These are phyloP conservation scores for Drosophila nebulosa DNA, from an alignment of 1,140 invertebrate species.

Conservation along the genomic window DNA sequence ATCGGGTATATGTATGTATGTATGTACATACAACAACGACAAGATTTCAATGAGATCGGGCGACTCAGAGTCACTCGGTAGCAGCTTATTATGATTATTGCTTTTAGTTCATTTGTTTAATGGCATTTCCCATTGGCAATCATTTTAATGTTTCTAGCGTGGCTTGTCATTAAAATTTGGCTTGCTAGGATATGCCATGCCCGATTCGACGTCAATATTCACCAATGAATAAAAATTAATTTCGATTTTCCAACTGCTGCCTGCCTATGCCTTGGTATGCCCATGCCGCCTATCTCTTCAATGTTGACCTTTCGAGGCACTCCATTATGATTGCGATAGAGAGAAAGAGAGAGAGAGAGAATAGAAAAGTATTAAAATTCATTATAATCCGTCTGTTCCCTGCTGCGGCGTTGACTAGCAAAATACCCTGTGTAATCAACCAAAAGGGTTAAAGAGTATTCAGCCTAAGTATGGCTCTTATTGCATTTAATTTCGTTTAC, in stretches of 20 bases:
- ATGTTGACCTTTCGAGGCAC: background rate
- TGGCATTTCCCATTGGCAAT: slow-evolving; percentile 43
- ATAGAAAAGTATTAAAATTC: no score
- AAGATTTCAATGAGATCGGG: slow-evolving; percentile 15
- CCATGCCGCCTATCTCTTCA: no score
- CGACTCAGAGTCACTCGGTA: slow-evolving; percentile 5
- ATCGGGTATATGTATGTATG: slow-evolving; percentile 52
- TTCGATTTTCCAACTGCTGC: background rate
- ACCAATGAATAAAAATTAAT: background rate
- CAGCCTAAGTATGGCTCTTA: no score
- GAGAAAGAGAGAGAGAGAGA: no score
- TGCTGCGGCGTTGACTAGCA: no score
- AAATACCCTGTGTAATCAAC: no score
- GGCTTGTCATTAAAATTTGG: slow-evolving; percentile 17
- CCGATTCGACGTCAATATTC: background rate
- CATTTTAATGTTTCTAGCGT: slow-evolving; percentile 44
- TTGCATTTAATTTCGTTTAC: no score
- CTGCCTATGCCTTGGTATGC: no score
- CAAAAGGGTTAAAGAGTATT: no score
- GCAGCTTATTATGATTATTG: slow-evolving; percentile 66
- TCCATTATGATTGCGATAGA: no score
- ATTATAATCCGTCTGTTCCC: no score
- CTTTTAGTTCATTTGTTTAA: slow-evolving; percentile 72
- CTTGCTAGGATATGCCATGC: background rate
- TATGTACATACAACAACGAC: no score